phyloP scores from a whole-genome alignment of 2,888 invertebrate genomes.

The Drosophila phalerata region DNA sequence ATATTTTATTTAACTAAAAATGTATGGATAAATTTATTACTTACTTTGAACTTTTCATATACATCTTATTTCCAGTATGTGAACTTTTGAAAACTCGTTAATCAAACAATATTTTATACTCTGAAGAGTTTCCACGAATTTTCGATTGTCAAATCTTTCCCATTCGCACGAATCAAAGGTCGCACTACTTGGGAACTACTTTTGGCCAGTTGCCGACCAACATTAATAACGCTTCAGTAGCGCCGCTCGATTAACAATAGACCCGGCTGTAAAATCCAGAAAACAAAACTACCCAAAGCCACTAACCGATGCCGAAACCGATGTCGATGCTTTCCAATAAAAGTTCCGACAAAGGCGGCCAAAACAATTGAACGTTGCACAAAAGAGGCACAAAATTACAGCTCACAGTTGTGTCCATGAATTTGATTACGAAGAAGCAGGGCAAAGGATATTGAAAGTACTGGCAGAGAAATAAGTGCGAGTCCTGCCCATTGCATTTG shows the following conservation, averaged over 20 bases:
- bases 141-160: conserved; percentile 41
- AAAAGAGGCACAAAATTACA: conserved; percentile 71
- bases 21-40: too few relatives aligned
- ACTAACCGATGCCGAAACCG: conserved; percentile 17
- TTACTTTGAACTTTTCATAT: not conserved
- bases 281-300: conserved; percentile 13
- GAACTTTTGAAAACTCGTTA: conserved; percentile 16
- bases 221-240: conserved; percentile 75
- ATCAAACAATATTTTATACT: conserved; percentile 3
- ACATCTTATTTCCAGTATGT: not conserved
- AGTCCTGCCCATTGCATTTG: conserved; percentile 54
- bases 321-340: conserved; percentile 67
- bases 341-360: conserved; percentile 73
- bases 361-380: conserved; percentile 65
- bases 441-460: conserved; percentile 24
- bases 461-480: conserved; percentile 12
- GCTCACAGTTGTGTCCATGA: conserved; percentile 44
- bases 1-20: too few relatives aligned
- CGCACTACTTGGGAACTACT: conserved; percentile 29
- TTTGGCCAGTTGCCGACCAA: conserved; percentile 47
- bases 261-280: conserved; percentile 1
- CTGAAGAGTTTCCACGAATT: conserved; percentile 33
- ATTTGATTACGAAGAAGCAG: conserved; percentile 58
- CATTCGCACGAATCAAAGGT: conserved; percentile 38
- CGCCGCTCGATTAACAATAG: conserved; percentile 41